A percentile compares a stretch with the other conserved stretches of the same genome.
These are phyloP conservation scores for Trichonephila clavipes DNA, from an alignment of 1,140 invertebrate species.

Conservation along the genomic window DNA sequence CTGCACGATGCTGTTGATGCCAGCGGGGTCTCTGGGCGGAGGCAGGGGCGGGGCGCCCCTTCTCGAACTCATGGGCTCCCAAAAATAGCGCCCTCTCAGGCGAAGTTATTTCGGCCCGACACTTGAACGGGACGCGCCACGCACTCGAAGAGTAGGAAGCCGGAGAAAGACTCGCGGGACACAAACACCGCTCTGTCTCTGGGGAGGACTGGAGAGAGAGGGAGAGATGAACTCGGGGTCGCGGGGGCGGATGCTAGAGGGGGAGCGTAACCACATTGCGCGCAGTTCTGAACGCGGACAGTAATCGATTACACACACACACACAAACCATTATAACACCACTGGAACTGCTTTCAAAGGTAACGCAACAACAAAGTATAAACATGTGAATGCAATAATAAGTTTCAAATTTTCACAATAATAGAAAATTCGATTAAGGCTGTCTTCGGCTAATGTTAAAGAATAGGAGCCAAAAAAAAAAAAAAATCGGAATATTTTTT, in stretches of 20 bases:
- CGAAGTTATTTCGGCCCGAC: background rate
- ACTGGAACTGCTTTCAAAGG: no score
- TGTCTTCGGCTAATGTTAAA: no score
- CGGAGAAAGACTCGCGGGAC: background rate
- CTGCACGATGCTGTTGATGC: slow-evolving; percentile 67
- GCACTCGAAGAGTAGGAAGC: background rate
- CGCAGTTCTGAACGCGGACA: no score
- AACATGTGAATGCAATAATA: no score
- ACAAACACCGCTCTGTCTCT: slow-evolving; percentile 22
- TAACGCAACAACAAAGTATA: no score
- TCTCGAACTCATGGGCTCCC: background rate
- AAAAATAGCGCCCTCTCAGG: slow-evolving; percentile 26
- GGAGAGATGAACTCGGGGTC: slow-evolving; percentile 35
- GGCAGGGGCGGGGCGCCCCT: slow-evolving; percentile 48
- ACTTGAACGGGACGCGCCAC: background rate
- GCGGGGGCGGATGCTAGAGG: background rate
- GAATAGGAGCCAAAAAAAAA: no score
- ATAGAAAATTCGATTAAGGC: no score
- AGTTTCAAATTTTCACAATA: no score
- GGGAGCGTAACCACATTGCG: slow-evolving; percentile 33
- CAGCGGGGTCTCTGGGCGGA: slow-evolving; percentile 55
- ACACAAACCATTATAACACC: no score
- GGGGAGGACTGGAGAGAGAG: background rate
- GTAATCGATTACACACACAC: no score
- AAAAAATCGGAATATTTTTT: no score